Evolutionary conservation across 2,888 invertebrate genomes (phyloP), one percentile per base, ranked within the genome.

Genomic region (Tortricodes alternella): DNA sequence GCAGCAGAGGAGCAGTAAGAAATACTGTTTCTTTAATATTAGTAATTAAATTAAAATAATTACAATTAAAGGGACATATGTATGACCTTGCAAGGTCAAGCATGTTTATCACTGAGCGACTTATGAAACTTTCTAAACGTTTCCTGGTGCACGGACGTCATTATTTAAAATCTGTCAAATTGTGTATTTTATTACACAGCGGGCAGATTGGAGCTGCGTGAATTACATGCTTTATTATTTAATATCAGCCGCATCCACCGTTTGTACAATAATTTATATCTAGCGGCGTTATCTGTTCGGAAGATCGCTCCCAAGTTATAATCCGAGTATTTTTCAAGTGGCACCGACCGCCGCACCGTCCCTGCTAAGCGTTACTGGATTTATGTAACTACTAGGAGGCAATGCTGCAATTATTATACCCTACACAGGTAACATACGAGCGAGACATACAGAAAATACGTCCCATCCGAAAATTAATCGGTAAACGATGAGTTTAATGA

Each of bases 201-300:
- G 74, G 80, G 79, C 70, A 82, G 76, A 86, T 86, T 83, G 86
- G 75, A 78, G 72, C 76, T 74, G 80, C 76, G 86, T 86, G 90
- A 89, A 89, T 89, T 89, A 90, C 88, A 89, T 80, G 89, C 77
- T 85, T 88, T 88, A 86, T 85, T 89, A 89, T 90, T 89, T 88
- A 88, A 89, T 89, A 88, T 89, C 82, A 89, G 89, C 83, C 78
- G 86, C 82, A 80, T 81, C 83, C 84, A 84, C 80, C 85, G 83
- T 85, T 85, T 85, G 86, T 86, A 69, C 65, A 76, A 85, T 90
- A 89, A 90, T 89, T 90, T 90, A 90, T 90, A 83, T 84, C 81
- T 79, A 80, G 77, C 70, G 69, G 73, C 67, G 77, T 87, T 90
- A 90, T 90, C 90, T 83, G 73, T 71, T 58, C 74, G 71, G 73